Evolutionary conservation across 2,113 vertebrate genomes (phyloP).

Genomic region (Oryzias melastigma): DNA sequence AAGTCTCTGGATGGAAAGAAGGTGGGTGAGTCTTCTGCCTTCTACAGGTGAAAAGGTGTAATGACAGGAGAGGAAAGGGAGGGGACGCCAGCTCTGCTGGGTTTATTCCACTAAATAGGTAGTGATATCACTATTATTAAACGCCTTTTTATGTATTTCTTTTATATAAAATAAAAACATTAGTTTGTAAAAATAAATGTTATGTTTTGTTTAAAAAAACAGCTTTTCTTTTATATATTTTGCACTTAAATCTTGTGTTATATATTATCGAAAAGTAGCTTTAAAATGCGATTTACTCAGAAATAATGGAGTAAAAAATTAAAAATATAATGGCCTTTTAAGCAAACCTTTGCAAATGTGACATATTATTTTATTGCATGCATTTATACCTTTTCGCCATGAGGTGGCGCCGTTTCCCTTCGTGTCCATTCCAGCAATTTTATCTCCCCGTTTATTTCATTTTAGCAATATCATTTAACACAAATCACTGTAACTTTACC

Average conservation of each 20-base stretch:
- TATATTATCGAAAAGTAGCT: too few relatives aligned
- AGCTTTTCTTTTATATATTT: too few relatives aligned
- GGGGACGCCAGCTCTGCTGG: too few relatives aligned
- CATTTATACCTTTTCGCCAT: background rate
- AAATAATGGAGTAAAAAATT: too few relatives aligned
- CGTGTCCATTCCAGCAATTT: background rate
- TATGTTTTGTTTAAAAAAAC: too few relatives aligned
- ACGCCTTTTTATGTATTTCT: background rate
- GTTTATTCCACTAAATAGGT: background rate
- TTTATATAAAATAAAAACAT: background rate
- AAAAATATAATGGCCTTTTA: too few relatives aligned
- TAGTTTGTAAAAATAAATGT: too few relatives aligned
- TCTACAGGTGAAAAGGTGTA: background rate
- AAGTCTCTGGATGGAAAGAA: conserved; percentile 20
- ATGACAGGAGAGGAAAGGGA: too few relatives aligned
- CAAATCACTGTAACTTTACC: background rate
- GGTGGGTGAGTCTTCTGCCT: background rate
- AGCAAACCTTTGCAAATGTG: background rate
- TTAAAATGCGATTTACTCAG: too few relatives aligned
- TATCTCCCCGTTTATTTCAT: background rate
- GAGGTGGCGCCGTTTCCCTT: conserved; percentile 17
- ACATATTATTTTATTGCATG: background rate
- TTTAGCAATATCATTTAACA: background rate
- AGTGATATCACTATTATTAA: background rate
- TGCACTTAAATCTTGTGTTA: too few relatives aligned